A percentile compares a stretch with the other conserved stretches of the same genome.
Conservation (phyloP, 2,113 vertebrate genomes). For the Chrysochloris asiatica region DNA sequence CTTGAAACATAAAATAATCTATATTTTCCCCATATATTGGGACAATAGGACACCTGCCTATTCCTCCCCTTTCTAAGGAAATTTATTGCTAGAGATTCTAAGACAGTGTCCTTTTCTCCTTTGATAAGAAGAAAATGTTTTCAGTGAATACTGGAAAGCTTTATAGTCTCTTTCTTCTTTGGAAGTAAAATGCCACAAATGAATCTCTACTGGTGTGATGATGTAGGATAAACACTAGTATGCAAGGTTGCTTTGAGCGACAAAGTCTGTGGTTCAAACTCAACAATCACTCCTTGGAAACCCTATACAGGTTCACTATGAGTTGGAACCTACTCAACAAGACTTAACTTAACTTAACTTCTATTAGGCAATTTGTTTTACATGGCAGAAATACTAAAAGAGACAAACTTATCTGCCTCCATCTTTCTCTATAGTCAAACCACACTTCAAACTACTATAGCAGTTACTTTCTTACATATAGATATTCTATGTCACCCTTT, state of each 20-base stretch:
- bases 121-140: neutral
- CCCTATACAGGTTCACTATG: too few relatives aligned
- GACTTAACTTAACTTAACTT: too few relatives aligned
- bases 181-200: constrained; percentile 35
- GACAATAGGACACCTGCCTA: neutral
- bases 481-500: neutral
- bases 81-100: neutral
- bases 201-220: too few relatives aligned
- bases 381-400: neutral
- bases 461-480: neutral
- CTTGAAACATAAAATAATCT: constrained; percentile 39
- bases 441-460: neutral
- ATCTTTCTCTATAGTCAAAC: too few relatives aligned
- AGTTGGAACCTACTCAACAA: too few relatives aligned
- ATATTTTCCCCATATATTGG: constrained; percentile 32
- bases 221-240: too few relatives aligned
- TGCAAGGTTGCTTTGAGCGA: too few relatives aligned
- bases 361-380: neutral
- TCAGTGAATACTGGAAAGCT: neutral
- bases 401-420: too few relatives aligned
- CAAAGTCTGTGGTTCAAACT: too few relatives aligned
- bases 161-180: neutral
- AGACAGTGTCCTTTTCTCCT: constrained; percentile 7
- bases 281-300: too few relatives aligned
- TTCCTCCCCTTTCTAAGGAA: constrained; percentile 8